Conservation (phyloP, 2,113 vertebrate species). For the Carlito syrichta region DNA sequence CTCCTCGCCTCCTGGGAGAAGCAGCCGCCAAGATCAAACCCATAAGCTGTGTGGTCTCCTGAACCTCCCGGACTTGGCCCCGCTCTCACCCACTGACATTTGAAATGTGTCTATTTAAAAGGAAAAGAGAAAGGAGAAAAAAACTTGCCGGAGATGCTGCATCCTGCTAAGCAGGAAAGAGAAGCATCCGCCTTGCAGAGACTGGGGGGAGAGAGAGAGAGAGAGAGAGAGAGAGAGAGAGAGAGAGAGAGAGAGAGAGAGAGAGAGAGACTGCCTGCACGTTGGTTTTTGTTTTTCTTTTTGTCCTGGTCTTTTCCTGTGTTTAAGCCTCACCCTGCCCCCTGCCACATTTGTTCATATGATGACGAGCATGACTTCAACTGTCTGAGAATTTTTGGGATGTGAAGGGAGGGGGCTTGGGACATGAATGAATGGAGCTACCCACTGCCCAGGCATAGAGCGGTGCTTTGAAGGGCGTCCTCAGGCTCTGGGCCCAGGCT, state of each 20-base stretch:
- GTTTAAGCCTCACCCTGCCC: slow-evolving; percentile 69
- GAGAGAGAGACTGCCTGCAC: too few species aligned
- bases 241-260: too few species aligned
- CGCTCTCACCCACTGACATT: slow-evolving; percentile 47
- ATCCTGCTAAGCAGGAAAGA: slow-evolving; percentile 78
- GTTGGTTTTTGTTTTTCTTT: slow-evolving; percentile 44
- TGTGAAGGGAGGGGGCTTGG: slow-evolving; percentile 33
- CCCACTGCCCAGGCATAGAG: neutral
- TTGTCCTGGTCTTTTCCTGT: slow-evolving; percentile 77
- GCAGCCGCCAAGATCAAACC: slow-evolving; percentile 37
- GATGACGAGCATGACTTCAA: slow-evolving; percentile 71
- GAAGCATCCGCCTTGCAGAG: slow-evolving; percentile 65
- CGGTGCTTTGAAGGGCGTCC: neutral
- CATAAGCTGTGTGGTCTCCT: slow-evolving; percentile 21
- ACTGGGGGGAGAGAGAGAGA: neutral
- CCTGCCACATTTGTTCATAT: slow-evolving; percentile 68
- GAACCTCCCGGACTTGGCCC: slow-evolving; percentile 58
- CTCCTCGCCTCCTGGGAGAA: neutral
- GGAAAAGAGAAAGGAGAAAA: neutral
- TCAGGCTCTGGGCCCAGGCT: neutral
- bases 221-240: too few species aligned
- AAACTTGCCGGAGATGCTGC: slow-evolving; percentile 49
- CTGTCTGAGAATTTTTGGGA: slow-evolving; percentile 64
- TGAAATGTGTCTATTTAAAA: slow-evolving; percentile 67
- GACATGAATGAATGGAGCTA: slow-evolving; percentile 33